Percentiles rank a stretch among this genome's conserved stretches.
These are phyloP conservation scores for Prinia subflava DNA, from an alignment of 2,113 vertebrate species.

Conservation along the genomic window DNA sequence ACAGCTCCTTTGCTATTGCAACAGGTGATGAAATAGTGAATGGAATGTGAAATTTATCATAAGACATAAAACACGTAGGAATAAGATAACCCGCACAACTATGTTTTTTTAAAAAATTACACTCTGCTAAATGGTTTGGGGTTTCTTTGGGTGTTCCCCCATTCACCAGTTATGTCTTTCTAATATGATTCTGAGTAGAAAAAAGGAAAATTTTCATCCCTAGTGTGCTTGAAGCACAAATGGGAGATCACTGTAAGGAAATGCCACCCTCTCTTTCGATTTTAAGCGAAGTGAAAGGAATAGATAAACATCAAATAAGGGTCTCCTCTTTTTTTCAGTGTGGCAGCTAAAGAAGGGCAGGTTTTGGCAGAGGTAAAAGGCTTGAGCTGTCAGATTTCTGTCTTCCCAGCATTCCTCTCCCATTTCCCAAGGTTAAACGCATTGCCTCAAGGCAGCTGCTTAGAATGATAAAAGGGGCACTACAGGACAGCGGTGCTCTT, in stretches of 20 bases:
- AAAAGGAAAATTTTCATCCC: not conserved
- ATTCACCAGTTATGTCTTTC: not conserved
- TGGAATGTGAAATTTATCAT: constrained; percentile 23
- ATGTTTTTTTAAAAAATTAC: not conserved
- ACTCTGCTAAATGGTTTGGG: not conserved
- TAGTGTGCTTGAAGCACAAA: constrained; percentile 28
- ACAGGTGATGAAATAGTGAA: constrained; percentile 25
- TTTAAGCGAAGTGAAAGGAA: constrained; percentile 54
- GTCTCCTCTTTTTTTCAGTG: constrained; percentile 29
- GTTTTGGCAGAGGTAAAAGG: constrained; percentile 67
- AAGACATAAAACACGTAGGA: constrained; percentile 2
- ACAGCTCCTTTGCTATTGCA: not conserved
- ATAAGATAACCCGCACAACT: not conserved
- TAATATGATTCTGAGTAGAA: not conserved
- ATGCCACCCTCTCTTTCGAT: constrained; percentile 9
- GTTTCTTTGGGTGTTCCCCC: not conserved
- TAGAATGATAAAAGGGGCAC: constrained; percentile 79
- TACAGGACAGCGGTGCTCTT: constrained; percentile 77
- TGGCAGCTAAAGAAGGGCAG: constrained; percentile 54
- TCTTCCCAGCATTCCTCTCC: constrained; percentile 73
- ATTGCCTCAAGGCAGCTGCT: constrained; percentile 78
- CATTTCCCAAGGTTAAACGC: constrained; percentile 83
- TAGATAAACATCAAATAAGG: constrained; percentile 68
- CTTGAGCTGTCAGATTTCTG: constrained; percentile 67
- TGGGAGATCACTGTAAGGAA: constrained; percentile 43